Percentiles rank a stretch among this genome's conserved stretches.
Conservation (phyloP, 2,113 vertebrate genomes). For the Rhabdomys dilectus region DNA sequence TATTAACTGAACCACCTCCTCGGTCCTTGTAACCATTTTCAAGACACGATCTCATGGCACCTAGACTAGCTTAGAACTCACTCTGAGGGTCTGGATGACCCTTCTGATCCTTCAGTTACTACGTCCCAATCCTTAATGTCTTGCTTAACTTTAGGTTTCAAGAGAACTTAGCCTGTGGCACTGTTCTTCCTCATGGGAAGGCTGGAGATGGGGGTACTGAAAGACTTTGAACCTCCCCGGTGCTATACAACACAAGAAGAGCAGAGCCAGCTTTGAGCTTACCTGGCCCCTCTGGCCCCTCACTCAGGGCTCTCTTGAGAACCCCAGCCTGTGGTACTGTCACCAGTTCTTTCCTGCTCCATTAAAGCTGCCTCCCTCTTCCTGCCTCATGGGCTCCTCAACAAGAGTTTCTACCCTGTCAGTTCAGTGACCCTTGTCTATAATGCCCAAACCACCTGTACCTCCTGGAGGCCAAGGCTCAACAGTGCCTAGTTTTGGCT, state of each 20-base stretch:
- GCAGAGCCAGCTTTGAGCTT: background rate
- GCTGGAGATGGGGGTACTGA: background rate
- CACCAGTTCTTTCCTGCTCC: background rate
- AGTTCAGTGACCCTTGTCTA: background rate
- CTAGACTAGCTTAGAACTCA: too few species aligned
- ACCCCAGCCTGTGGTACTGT: background rate
- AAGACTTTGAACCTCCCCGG: background rate
- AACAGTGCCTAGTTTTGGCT: background rate
- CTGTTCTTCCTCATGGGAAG: background rate
- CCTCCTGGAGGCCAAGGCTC: background rate
- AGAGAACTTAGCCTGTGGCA: background rate
- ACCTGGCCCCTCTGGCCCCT: too few species aligned
- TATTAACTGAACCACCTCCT: background rate
- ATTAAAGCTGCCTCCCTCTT: background rate
- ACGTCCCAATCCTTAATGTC: background rate
- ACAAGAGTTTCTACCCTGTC: background rate
- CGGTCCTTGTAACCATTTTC: background rate
- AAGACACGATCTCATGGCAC: background rate
- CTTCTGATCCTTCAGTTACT: background rate
- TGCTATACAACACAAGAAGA: background rate
- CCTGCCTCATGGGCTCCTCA: background rate
- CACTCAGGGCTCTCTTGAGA: background rate
- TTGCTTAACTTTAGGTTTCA: background rate
- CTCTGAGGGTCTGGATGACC: background rate
- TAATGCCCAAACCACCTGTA: background rate